Conservation (phyloP, 1,140 invertebrate species). For the Heterodera schachtii region DNA sequence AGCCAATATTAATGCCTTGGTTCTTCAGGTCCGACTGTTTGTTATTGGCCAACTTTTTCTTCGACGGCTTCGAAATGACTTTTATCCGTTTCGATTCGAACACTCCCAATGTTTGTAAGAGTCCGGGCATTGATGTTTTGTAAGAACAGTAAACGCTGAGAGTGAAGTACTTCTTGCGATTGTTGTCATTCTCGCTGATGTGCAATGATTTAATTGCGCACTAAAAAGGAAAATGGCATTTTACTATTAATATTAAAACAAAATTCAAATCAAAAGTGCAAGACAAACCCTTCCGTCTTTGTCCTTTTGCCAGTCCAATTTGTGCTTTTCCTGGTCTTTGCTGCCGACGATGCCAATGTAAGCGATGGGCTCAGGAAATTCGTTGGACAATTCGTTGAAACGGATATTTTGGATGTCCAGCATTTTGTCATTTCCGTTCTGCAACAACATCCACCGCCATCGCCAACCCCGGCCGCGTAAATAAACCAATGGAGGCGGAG, state of each 20-base stretch:
- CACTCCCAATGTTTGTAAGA: constrained; percentile 93
- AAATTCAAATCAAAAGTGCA: not conserved
- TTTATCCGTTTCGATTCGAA: constrained; percentile 98
- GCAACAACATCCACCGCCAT: constrained; percentile 75
- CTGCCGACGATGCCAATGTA: constrained; percentile 95
- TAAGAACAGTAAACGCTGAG: constrained; percentile 98
- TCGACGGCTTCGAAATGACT: constrained; percentile 99
- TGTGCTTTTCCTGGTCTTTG: constrained; percentile 97
- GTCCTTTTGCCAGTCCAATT: constrained; percentile 83
- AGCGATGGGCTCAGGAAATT: constrained; percentile 79
- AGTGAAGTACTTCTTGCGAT: constrained; percentile 99
- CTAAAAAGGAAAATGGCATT: constrained; percentile 71
- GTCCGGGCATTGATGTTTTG: constrained; percentile 72
- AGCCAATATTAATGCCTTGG: constrained; percentile 83
- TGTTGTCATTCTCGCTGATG: constrained; percentile 88
- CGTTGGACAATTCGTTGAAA: constrained; percentile 11
- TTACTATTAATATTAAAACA: not conserved
- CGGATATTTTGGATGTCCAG: constrained; percentile 15
- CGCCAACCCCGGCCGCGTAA: constrained; percentile 92
- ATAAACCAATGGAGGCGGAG: constrained; percentile 97
- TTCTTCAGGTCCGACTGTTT: constrained; percentile 80
- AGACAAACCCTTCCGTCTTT: constrained; percentile 68
- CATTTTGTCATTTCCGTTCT: constrained; percentile 16
- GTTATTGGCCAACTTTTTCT: constrained; percentile 87
- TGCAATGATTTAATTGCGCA: constrained; percentile 99